A percentile compares a stretch with the other conserved stretches of the same genome.
phyloP scores from a whole-genome alignment of 2,888 invertebrate genomes.

The Euspilapteryx auroguttella region DNA sequence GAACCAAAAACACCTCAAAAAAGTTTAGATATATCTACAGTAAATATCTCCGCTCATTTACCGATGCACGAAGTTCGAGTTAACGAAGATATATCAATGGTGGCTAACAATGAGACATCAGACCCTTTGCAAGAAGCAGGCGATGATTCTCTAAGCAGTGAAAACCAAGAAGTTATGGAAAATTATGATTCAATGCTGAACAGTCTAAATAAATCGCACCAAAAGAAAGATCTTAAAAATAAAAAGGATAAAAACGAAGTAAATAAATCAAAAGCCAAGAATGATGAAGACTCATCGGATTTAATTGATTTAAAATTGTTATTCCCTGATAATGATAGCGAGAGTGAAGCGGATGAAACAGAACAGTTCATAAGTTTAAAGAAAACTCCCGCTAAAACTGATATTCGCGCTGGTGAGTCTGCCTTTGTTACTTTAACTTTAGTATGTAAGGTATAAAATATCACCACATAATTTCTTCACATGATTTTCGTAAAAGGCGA shows the following conservation, averaged over 20 bases:
- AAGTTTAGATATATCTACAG: conserved; percentile 18
- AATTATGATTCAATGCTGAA: conserved; percentile 36
- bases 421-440: too few relatives aligned
- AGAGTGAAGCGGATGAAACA: conserved; percentile 14
- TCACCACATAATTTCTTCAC: too few relatives aligned
- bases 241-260: conserved; percentile 8
- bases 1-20: conserved; percentile 34
- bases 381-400: too few relatives aligned
- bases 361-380: conserved; percentile 26
- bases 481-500: too few relatives aligned
- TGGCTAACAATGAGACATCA: conserved; percentile 17
- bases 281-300: conserved; percentile 23
- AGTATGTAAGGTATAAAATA: too few relatives aligned
- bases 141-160: conserved; percentile 13
- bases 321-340: conserved; percentile 39
- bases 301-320: conserved; percentile 34
- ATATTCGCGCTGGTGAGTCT: too few relatives aligned
- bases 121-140: conserved; percentile 25
- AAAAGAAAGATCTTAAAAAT: conserved; percentile 18
- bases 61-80: conserved; percentile 23
- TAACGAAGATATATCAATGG: conserved; percentile 19
- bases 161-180: conserved; percentile 32
- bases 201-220: conserved; percentile 20
- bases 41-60: conserved; percentile 19
- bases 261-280: conserved; percentile 4